Percentiles rank a stretch among this genome's conserved stretches.
Conservation (phyloP, 2,888 invertebrate species). For the Drosophila affinis region DNA sequence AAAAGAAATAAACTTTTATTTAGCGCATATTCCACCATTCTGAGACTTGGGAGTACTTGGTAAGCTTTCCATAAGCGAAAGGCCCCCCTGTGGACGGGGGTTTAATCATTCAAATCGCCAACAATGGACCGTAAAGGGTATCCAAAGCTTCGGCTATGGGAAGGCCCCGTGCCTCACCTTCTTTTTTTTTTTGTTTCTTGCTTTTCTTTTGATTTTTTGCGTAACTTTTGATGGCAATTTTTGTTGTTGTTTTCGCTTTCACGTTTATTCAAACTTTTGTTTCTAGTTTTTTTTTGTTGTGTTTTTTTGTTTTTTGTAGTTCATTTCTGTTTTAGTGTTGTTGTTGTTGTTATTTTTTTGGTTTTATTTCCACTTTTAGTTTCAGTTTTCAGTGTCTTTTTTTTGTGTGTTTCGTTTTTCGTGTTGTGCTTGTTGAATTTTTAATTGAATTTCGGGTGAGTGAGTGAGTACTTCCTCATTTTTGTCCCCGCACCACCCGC, state of each 20-base stretch:
- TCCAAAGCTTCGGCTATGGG: background rate
- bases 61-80: background rate
- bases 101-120: too few species aligned
- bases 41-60: too few species aligned
- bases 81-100: background rate
- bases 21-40: too few species aligned
- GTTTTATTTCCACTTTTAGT: conserved; percentile 55
- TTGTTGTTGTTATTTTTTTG: conserved; percentile 19
- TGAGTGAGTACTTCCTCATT: conserved; percentile 46
- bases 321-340: conserved; percentile 36
- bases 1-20: too few species aligned
- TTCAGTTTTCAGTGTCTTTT: conserved; percentile 31
- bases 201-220: conserved; percentile 26
- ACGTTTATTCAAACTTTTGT: conserved; percentile 47
- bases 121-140: background rate
- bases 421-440: conserved; percentile 63
- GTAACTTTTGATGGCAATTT: conserved; percentile 37
- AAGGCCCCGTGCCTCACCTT: background rate
- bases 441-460: conserved; percentile 63
- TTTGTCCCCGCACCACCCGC: conserved; percentile 10
- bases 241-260: conserved; percentile 27
- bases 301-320: conserved; percentile 26
- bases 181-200: background rate
- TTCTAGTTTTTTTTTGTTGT: conserved; percentile 12
- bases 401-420: conserved; percentile 23